phyloP scores from a whole-genome alignment of 2,888 invertebrate species.

The Lasioglossum calceatum region DNA sequence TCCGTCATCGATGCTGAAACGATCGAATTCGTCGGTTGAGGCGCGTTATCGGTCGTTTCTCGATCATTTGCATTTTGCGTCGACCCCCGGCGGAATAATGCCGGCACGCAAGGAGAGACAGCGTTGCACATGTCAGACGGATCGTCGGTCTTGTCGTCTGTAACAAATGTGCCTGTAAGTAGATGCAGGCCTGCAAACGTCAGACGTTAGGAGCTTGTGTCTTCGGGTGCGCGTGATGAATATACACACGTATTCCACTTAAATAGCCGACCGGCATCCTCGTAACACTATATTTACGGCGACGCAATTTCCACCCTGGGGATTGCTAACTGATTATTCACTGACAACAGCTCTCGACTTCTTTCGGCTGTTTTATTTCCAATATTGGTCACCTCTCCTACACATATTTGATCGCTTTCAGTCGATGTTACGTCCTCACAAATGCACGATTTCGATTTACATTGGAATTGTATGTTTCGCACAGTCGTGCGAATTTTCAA shows the following conservation, averaged over 20 bases:
- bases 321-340: background rate
- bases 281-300: conserved; percentile 27
- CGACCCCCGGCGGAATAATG: conserved; percentile 49
- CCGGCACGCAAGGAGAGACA: conserved; percentile 40
- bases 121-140: conserved; percentile 61
- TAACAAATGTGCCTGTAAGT: conserved; percentile 63
- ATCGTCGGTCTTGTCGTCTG: conserved; percentile 61
- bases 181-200: conserved; percentile 64
- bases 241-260: conserved; percentile 41
- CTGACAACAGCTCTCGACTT: background rate
- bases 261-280: conserved; percentile 38
- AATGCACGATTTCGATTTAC: background rate
- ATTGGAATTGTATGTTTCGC: background rate
- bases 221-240: conserved; percentile 58
- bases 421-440: background rate
- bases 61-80: conserved; percentile 53
- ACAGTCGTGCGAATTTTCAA: no score
- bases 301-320: conserved; percentile 33
- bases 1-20: background rate
- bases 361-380: background rate
- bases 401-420: background rate
- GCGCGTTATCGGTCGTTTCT: conserved; percentile 23
- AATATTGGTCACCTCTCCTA: background rate
- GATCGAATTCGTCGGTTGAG: conserved; percentile 34
- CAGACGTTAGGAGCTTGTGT: conserved; percentile 52